These are phyloP conservation scores for Corythaeola cristata DNA, from an alignment of 2,113 vertebrate species.

Conservation along the genomic window DNA sequence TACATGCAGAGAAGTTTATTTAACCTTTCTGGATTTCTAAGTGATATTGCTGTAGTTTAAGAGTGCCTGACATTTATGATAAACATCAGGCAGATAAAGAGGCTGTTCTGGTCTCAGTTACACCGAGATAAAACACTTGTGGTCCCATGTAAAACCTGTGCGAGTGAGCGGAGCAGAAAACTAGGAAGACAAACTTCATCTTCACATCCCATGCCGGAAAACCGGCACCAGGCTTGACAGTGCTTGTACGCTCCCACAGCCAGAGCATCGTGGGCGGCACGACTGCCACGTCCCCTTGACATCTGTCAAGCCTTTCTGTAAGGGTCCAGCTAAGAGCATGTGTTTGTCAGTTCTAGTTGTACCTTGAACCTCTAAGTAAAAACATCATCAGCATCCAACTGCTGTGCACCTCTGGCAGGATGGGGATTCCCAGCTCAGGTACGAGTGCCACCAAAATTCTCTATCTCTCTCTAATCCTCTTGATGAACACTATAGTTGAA, in stretches of 20 bases:
- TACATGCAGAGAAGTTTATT: conserved; percentile 15
- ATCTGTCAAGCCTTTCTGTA: background rate
- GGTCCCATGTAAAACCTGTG: background rate
- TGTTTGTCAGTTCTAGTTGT: background rate
- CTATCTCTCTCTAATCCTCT: background rate
- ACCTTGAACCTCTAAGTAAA: background rate
- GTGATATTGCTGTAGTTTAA: background rate
- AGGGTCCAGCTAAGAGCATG: rapidly evolving
- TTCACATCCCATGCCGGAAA: background rate
- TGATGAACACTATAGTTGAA: rapidly evolving
- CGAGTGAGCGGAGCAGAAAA: background rate
- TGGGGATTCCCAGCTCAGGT: rapidly evolving
- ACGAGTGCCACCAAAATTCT: background rate
- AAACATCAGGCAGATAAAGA: conserved; percentile 10
- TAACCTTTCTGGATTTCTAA: background rate
- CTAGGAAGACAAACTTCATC: background rate
- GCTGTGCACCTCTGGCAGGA: background rate
- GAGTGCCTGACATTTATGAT: background rate
- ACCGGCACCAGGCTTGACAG: rapidly evolving
- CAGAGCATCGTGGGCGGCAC: rapidly evolving
- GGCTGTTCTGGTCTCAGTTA: background rate
- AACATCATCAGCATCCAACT: background rate
- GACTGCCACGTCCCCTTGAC: background rate
- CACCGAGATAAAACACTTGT: background rate
- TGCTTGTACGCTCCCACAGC: background rate